phyloP scores from a whole-genome alignment of 2,888 invertebrate genomes.

The Eumacrocentrus americanus region DNA sequence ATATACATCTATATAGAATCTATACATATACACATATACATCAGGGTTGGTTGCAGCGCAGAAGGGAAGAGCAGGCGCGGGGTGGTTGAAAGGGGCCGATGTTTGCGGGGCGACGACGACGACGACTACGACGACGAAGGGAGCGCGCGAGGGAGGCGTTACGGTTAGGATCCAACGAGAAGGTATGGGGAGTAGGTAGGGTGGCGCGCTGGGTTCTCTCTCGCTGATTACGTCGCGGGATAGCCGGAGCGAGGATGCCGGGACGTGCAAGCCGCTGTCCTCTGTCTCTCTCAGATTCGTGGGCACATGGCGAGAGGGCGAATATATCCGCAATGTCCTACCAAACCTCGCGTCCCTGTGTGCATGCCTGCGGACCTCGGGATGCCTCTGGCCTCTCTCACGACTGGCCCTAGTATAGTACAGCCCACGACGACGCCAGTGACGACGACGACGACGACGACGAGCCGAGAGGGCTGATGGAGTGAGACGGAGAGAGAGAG shows the following conservation, averaged over 20 bases:
- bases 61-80: constrained; percentile 2
- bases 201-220: constrained; percentile 45
- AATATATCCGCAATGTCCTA: constrained; percentile 61
- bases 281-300: constrained; percentile 30
- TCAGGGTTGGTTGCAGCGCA: constrained; percentile 17
- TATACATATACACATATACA: constrained; percentile 1
- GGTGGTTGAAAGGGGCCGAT: constrained; percentile 18
- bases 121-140: constrained; percentile 25
- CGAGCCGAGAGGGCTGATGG: constrained; percentile 14
- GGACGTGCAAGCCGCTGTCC: constrained; percentile 39
- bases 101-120: constrained; percentile 23
- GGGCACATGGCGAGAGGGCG: constrained; percentile 48
- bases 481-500: constrained; percentile 9
- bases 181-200: constrained; percentile 22
- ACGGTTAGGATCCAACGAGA: constrained; percentile 17
- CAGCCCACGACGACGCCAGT: constrained; percentile 17
- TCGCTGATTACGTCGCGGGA: constrained; percentile 62
- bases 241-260: constrained; percentile 59
- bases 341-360: constrained; percentile 44
- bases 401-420: constrained; percentile 33
- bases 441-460: constrained; percentile 26
- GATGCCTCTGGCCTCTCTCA: constrained; percentile 34
- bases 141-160: constrained; percentile 31
- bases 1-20: constrained; percentile 7
- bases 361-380: constrained; percentile 34